Evolutionary conservation across 2,888 invertebrate species (phyloP), one percentile per base, ranked within the genome.

Genomic region (Cataglyphis rosenhaueri): DNA sequence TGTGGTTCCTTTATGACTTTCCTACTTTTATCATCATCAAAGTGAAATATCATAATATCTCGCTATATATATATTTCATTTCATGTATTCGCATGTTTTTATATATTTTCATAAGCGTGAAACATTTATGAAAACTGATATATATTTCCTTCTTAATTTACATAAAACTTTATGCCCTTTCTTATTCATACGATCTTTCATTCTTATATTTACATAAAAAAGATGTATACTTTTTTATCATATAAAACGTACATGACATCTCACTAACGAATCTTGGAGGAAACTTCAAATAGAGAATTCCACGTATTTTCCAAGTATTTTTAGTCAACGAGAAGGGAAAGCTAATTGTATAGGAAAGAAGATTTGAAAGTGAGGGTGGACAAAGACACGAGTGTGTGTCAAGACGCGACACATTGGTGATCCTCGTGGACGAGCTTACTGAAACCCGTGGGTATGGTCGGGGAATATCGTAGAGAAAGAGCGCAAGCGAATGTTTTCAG

Each of bases 401-500:
- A 52, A 5, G 52, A 6, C 66, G 74, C 64, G 75, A 59, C 71
- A 73, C 76, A 62, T 64, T 71, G 52, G 62, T 29, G 32, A 66
- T 32, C 44, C 6, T 18, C 25, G 61, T 44, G 81, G 85, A 32
- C 82, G 85, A 84, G 85, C 75, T 85, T 76, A 83, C 79, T 84
- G 75, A 68, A 44, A 65, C 73, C 29, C 68, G 65, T 25, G 65
- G 70, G 83, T 82, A 83, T 83, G 84, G 82, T 82, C 82, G 87
- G 84, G 68, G 64, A 52, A n/a, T 52, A n/a, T 18, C 1, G 44
- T n/a, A n/a, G 52, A 52, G 2, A n/a, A n/a, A 85, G 52, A 70
- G 71, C 18, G 68, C 29, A 52, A 74, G 59, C 88, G 88, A 89
- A 92, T 89, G 91, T 91, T 92, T 93, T 91, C 86, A 90, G 91